Base-by-base conservation (phyloP, 2,113 vertebrate genomes). In the Propithecus coquereli region DNA sequence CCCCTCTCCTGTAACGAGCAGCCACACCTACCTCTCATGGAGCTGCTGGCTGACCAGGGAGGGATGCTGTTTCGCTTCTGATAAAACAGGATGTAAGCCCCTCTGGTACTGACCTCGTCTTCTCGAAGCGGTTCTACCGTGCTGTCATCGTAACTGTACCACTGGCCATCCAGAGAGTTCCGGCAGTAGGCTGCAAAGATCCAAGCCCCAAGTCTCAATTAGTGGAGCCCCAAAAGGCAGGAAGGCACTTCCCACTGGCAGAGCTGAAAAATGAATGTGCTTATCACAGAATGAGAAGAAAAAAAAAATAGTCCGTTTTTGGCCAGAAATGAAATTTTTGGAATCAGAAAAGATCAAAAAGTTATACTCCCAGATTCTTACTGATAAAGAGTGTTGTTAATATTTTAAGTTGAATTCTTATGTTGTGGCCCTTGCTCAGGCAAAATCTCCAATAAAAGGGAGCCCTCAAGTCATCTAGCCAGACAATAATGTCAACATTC, bases 71-170 rank as follows among this genome's bases (percentile, higher is more conserved):
- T 98, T n/a, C 99, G 98, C 88, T 99, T 99, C 98, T 99, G 99
- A 98, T 99, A 99, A 98, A 99, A 99, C 12, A 99, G 99, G 95
- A 99, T 99, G 98, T 99, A 99, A 74, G 99, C 99, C 12, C 99
- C 99, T 74, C 98, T 98, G 79, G 99, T 99, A 63, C 98, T 99
- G 34, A 99, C 98, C 91, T 99, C 99, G 0, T 99, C 99, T 91
- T 99, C 99, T 0, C 91, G 98, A 90, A 99, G 98, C 2, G 98
- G 91, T 54, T 99, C 99, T 32, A 99, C 99, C 0, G 98, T 98
- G 98, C 99, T 99, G 98, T 99, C 99, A 0, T 99, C 99, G 0
- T 99, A 99, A 98, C 99, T 99, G 97, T 99, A 99, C 99, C 99
- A 99, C 92, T 96, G 99, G 57, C 99, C 99, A 0, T 99, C 99